phyloP scores from a whole-genome alignment of 2,888 invertebrate species.

The Trissolcus brochymenae region DNA sequence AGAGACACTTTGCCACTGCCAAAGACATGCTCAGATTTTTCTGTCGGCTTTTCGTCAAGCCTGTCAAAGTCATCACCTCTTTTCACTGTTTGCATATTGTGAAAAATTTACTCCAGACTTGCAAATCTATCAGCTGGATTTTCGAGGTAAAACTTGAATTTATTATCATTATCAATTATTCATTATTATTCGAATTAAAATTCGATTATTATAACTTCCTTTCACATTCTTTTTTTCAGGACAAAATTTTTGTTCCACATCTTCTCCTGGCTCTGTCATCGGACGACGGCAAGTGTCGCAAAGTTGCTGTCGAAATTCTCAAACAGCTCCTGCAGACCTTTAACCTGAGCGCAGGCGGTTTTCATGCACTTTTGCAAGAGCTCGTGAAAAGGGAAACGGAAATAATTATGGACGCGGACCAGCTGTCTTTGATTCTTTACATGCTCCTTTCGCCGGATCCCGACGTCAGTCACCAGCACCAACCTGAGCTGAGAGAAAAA shows the following conservation, averaged over 20 bases:
- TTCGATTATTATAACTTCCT: too few species aligned
- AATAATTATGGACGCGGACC: slow-evolving; percentile 82
- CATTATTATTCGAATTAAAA: too few species aligned
- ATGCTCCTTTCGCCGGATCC: slow-evolving; percentile 80
- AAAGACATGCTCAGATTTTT: slow-evolving; percentile 68
- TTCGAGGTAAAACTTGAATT: slow-evolving; percentile 55
- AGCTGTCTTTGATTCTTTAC: slow-evolving; percentile 81
- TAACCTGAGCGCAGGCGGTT: slow-evolving; percentile 68
- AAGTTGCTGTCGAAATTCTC: slow-evolving; percentile 79
- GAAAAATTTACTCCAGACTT: slow-evolving; percentile 72
- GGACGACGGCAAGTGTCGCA: slow-evolving; percentile 78
- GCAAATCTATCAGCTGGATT: slow-evolving; percentile 67
- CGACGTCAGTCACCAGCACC: slow-evolving; percentile 70
- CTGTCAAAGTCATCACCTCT: slow-evolving; percentile 66
- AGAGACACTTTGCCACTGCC: slow-evolving; percentile 67
- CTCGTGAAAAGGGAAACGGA: slow-evolving; percentile 79
- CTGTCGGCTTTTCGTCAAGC: slow-evolving; percentile 69
- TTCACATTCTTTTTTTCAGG: slow-evolving; percentile 43
- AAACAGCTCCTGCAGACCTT: slow-evolving; percentile 75
- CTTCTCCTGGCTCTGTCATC: slow-evolving; percentile 80
- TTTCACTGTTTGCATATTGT: slow-evolving; percentile 70
- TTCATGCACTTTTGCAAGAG: slow-evolving; percentile 75
- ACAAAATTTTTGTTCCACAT: slow-evolving; percentile 75
- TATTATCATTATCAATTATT: too few species aligned
- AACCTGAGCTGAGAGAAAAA: slow-evolving; percentile 58